Evolutionary conservation across 2,888 invertebrate genomes (phyloP), one percentile per base, ranked within the genome.

Genomic region (Lordiphosa fenestrarum): DNA sequence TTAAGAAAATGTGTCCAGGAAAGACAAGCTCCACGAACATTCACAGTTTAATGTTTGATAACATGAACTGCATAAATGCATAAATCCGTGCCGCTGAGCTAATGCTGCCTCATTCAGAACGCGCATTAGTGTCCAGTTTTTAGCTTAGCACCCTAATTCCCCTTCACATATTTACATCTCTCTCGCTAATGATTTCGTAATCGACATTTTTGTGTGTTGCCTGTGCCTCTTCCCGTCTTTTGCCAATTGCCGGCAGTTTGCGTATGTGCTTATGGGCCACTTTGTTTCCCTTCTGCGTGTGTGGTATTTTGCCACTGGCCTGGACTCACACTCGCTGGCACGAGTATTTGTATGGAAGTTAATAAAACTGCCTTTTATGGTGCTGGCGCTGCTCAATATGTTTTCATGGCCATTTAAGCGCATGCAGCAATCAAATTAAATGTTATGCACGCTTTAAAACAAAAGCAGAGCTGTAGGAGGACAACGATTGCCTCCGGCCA

Each of bases 351-450:
- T 68, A 70, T 58, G 63, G 76, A 71, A 83, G 76, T 83, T 75
- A 83, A 77, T 77, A 77, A 83, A 77, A 80, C 81, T 67, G 76
- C 52, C 84, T 77, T 76, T 77, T 83, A 77, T 77, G 84, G 81
- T 25, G 1, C 12, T 13, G 15, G 73, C 68, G 75, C 59, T 60
- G 81, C 76, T 75, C 76, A 83, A 77, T 77, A 77, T 80, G 76
- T 83, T 77, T 77, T 80, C 81, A 77, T 83, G 76, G 80, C 70
- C 65, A 66, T 83, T 80, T 70, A 58, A 73, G 75, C 64, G 75
- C 71, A 71, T 76, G 82, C 77, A 65, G 82, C 82, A 84, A 76
- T 77, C 82, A 84, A 81, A 81, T 84, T 84, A 84, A 77, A 84
- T 81, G 77, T 69, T 73, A 73, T 81, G 81, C 63, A 57, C 56